These are phyloP conservation scores for Pseudomyrmex cubaensis DNA, from an alignment of 1,140 invertebrate species.

Conservation along the genomic window DNA sequence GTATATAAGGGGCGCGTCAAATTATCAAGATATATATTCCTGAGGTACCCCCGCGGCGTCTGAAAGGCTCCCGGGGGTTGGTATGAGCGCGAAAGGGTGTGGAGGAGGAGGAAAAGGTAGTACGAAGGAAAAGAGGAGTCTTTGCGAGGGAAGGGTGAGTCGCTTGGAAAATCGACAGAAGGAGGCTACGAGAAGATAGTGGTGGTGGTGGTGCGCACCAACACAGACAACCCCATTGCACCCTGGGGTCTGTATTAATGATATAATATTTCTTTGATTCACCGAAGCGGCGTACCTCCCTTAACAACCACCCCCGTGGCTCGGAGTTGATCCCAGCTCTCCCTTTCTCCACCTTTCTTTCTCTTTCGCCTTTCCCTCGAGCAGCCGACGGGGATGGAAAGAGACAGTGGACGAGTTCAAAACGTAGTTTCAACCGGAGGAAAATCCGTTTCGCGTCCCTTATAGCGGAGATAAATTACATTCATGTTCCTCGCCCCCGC, in stretches of 20 bases:
- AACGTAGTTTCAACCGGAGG: slow-evolving; percentile 73
- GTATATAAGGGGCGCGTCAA: slow-evolving; percentile 77
- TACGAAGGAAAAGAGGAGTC: not conserved
- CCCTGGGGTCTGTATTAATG: slow-evolving; percentile 79
- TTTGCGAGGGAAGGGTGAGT: slow-evolving; percentile 3
- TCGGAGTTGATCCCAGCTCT: slow-evolving; percentile 24
- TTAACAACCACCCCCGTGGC: slow-evolving; percentile 73
- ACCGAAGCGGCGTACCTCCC: slow-evolving; percentile 69
- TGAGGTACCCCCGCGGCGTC: not conserved
- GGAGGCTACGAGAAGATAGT: not conserved
- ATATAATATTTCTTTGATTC: slow-evolving; percentile 82
- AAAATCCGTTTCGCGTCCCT: slow-evolving; percentile 76
- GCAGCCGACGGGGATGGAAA: slow-evolving; percentile 20
- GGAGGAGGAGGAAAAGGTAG: slow-evolving; percentile 8
- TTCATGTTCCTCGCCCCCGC: slow-evolving; percentile 70
- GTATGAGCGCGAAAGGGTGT: not conserved
- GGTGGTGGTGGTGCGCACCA: slow-evolving; percentile 26
- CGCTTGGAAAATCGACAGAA: slow-evolving; percentile 49
- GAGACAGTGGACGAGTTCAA: slow-evolving; percentile 71
- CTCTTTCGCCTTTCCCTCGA: slow-evolving; percentile 57
- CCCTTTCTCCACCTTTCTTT: not conserved
- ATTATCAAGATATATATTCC: slow-evolving; percentile 80
- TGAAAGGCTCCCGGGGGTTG: slow-evolving; percentile 31
- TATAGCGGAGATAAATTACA: slow-evolving; percentile 79
- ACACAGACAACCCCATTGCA: slow-evolving; percentile 73